phyloP scores from a whole-genome alignment of 2,113 vertebrate genomes.

The Chloebia gouldiae region DNA sequence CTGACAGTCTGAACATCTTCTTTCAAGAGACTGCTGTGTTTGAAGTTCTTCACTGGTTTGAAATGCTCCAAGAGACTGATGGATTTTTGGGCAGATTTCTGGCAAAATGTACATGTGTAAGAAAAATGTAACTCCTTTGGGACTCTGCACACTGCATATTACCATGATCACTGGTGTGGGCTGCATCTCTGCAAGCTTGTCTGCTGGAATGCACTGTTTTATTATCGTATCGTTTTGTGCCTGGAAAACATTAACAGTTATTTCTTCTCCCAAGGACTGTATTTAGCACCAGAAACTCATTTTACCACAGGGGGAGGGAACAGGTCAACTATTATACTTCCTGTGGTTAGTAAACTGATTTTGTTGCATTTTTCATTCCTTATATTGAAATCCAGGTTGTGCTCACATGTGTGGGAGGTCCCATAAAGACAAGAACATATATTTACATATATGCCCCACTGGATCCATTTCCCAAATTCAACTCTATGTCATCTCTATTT shows the following conservation, averaged over 20 bases:
- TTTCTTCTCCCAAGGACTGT: neutral
- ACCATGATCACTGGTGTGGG: neutral
- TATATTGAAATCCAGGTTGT: neutral
- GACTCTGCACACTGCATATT: neutral
- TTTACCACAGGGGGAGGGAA: neutral
- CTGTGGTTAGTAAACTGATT: neutral
- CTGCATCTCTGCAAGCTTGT: neutral
- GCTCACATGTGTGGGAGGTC: neutral
- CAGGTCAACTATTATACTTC: neutral
- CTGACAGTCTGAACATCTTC: neutral
- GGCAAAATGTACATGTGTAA: neutral
- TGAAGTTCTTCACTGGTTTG: neutral
- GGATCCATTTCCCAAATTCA: neutral
- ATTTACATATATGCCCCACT: neutral
- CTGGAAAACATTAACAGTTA: neutral
- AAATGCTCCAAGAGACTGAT: neutral
- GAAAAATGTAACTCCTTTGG: neutral
- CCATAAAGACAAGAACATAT: neutral
- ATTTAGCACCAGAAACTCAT: neutral
- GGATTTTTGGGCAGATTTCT: neutral
- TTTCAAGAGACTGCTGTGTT: neutral
- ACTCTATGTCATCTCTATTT: neutral
- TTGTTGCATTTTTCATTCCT: neutral
- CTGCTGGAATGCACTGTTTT: neutral
- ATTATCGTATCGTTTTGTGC: neutral